Conservation (phyloP, 1,140 invertebrate genomes). For the Micrasema longulum region DNA sequence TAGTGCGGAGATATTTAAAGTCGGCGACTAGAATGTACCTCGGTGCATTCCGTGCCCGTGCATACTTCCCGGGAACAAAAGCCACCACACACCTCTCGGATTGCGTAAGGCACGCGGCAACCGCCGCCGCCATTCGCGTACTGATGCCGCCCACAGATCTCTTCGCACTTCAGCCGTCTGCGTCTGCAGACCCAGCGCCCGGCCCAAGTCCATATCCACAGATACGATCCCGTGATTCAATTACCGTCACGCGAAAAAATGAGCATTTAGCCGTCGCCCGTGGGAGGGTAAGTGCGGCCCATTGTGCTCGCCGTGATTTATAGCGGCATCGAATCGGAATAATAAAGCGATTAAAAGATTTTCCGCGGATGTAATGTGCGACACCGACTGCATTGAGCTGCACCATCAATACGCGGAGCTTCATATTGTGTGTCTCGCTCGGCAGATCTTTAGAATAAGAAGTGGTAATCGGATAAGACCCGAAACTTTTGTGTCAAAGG, state of each 20-base stretch:
- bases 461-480: too few relatives aligned
- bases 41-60: slow-evolving; percentile 5
- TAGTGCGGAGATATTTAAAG: slow-evolving; percentile 3
- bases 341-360: slow-evolving; percentile 45
- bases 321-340: slow-evolving; percentile 38
- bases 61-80: slow-evolving; percentile 12
- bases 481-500: too few relatives aligned
- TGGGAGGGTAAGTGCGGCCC: slow-evolving; percentile 25
- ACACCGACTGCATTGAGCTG: slow-evolving; percentile 1
- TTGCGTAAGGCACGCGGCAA: slow-evolving; percentile 2
- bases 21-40: slow-evolving; percentile 4
- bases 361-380: slow-evolving; percentile 18
- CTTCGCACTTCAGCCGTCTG: neutral
- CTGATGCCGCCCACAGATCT: neutral
- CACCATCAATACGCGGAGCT: neutral
- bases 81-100: slow-evolving; percentile 5
- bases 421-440: neutral
- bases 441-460: too few relatives aligned
- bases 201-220: neutral
- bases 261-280: slow-evolving; percentile 20
- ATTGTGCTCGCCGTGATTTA: slow-evolving; percentile 40
- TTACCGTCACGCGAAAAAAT: slow-evolving; percentile 42
- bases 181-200: neutral
- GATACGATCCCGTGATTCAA: slow-evolving; percentile 30
- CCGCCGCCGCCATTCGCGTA: slow-evolving; percentile 5